A percentile compares a stretch with the other conserved stretches of the same genome.
These are phyloP conservation scores for Parotia lawesii DNA, from an alignment of 2,113 vertebrate genomes.

Conservation along the genomic window DNA sequence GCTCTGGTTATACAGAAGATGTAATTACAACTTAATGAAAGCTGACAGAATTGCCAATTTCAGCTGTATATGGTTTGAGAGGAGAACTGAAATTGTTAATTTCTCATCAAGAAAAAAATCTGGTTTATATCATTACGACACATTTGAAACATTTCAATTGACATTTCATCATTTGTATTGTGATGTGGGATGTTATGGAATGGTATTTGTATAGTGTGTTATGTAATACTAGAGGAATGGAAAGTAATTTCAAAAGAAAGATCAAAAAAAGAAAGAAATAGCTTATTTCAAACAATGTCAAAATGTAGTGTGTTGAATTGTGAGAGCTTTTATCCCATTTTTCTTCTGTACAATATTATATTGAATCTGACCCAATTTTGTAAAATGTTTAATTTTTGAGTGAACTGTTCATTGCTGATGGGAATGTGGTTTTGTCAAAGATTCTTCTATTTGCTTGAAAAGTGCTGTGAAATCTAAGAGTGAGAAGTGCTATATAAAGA, in stretches of 20 bases:
- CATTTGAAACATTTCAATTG: slow-evolving; percentile 34
- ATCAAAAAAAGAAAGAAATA: not conserved
- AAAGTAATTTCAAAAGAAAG: slow-evolving; percentile 37
- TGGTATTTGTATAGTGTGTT: not conserved
- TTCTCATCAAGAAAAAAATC: slow-evolving; percentile 4
- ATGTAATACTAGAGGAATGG: slow-evolving; percentile 22
- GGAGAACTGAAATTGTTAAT: slow-evolving; percentile 41
- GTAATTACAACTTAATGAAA: slow-evolving; percentile 42
- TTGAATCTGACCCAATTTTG: not conserved
- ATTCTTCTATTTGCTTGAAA: not conserved
- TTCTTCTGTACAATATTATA: not conserved
- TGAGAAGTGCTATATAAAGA: not conserved
- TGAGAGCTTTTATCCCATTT: slow-evolving; percentile 13
- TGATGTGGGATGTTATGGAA: not conserved
- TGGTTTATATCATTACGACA: not conserved
- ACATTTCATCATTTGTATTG: slow-evolving; percentile 25
- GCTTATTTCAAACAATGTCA: not conserved
- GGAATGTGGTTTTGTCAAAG: not conserved
- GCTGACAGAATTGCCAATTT: slow-evolving; percentile 31
- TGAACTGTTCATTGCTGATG: not conserved
- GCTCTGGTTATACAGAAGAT: not conserved
- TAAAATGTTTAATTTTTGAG: slow-evolving; percentile 4
- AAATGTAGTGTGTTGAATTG: not conserved
- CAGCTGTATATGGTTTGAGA: slow-evolving; percentile 1
- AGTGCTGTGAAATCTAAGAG: not conserved